phyloP scores from a whole-genome alignment of 64 coral and sea anemone species.

The Montipora sp. region DNA sequence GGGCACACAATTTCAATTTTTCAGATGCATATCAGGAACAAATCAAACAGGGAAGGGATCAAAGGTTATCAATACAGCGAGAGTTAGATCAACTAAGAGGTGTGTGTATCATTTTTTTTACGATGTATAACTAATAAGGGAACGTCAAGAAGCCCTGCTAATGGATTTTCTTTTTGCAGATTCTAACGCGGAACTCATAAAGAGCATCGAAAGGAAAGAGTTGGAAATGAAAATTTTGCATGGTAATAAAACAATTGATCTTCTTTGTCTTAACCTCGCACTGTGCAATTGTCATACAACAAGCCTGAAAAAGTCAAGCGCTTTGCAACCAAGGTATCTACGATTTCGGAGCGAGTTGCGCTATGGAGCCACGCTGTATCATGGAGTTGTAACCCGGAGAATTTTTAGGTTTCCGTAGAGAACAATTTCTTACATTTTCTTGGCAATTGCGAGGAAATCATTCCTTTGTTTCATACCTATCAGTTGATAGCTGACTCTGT shows the following conservation, averaged over 20 bases:
- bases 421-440: too few species aligned
- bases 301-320: too few species aligned
- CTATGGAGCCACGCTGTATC: too few species aligned
- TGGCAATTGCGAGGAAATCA: too few species aligned
- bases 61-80: slow-evolving; percentile 23
- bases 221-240: slow-evolving; percentile 96
- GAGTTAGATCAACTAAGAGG: slow-evolving; percentile 53
- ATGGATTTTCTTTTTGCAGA: slow-evolving; percentile 33
- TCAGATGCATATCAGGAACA: slow-evolving; percentile 71
- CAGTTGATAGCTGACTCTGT: too few species aligned
- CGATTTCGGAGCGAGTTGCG: too few species aligned
- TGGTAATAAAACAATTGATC: slow-evolving; percentile 19
- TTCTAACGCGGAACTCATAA: slow-evolving; percentile 74
- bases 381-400: too few species aligned
- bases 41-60: slow-evolving; percentile 47
- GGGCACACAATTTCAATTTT: background rate
- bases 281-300: too few species aligned
- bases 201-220: slow-evolving; percentile 89
- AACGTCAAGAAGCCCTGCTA: background rate
- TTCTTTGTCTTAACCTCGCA: too few species aligned
- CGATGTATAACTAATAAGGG: background rate
- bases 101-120: background rate
- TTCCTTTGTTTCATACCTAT: too few species aligned
- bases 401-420: too few species aligned
- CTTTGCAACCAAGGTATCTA: too few species aligned